These are phyloP conservation scores for Megalops cyprinoides DNA, from an alignment of 2,797 vertebrate genomes.

Conservation along the genomic window DNA sequence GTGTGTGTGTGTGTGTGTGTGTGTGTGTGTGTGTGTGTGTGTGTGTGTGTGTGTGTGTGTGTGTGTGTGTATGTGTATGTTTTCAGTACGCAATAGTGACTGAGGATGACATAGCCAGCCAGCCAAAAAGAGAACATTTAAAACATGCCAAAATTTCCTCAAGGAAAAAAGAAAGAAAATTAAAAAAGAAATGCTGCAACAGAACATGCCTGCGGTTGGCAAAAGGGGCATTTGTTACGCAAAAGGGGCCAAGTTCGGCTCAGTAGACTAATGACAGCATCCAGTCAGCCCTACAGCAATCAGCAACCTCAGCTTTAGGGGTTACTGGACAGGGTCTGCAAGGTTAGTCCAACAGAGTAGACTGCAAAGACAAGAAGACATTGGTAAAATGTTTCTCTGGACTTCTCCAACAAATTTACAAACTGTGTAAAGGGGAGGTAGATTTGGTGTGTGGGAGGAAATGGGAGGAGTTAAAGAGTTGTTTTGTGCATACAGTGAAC, in stretches of 20 bases:
- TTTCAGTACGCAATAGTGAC: neutral
- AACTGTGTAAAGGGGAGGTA: neutral
- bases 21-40: neutral
- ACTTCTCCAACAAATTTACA: neutral
- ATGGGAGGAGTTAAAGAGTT: neutral
- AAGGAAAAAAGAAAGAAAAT: neutral
- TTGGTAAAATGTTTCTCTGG: neutral
- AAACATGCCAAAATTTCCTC: neutral
- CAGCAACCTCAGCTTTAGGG: neutral
- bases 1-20: neutral
- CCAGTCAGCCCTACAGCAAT: neutral
- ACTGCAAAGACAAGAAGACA: neutral
- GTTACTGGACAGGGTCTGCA: neutral
- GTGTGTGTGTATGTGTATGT: neutral
- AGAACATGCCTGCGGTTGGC: neutral
- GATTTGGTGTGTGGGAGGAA: neutral
- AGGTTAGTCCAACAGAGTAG: neutral
- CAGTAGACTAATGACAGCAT: neutral
- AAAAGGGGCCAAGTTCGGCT: neutral
- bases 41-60: no score
- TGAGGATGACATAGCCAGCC: neutral
- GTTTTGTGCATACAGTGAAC: neutral
- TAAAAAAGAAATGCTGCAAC: neutral
- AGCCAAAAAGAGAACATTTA: neutral
- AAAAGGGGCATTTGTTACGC: neutral